Conservation (phyloP, 2,113 vertebrate species). For the Dicrurus megarhynchus region DNA sequence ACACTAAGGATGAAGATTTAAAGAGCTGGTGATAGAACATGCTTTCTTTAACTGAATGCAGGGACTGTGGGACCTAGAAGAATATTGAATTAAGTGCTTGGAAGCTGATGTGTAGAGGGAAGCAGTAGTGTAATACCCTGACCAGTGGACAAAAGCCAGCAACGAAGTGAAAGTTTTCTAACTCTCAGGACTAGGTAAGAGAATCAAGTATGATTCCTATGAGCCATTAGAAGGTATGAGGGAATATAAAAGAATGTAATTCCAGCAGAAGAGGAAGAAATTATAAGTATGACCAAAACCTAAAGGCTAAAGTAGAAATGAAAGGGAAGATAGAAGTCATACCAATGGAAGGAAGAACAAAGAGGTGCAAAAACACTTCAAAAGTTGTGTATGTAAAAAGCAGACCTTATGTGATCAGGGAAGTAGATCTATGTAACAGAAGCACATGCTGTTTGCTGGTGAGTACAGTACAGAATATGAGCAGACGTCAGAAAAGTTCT, state of each 20-base stretch:
- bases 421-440: neutral
- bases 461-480: neutral
- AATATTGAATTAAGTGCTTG: neutral
- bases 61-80: neutral
- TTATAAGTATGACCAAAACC: neutral
- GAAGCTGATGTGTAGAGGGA: neutral
- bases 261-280: neutral
- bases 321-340: neutral
- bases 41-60: neutral
- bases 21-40: neutral
- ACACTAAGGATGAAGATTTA: neutral
- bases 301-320: neutral
- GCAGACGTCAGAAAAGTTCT: neutral
- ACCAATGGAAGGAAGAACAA: neutral
- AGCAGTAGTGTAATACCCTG: neutral
- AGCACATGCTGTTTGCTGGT: neutral
- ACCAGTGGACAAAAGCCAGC: neutral
- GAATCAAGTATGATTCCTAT: neutral
- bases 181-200: neutral
- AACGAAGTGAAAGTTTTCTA: neutral
- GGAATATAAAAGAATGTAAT: neutral
- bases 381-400: neutral
- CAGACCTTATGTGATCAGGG: neutral
- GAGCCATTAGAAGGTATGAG: neutral
- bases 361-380: neutral